Percentiles rank a stretch among this genome's conserved stretches.
Evolutionary conservation across 2,113 vertebrate genomes (phyloP).

Genomic region (Neodon shergylaensis): DNA sequence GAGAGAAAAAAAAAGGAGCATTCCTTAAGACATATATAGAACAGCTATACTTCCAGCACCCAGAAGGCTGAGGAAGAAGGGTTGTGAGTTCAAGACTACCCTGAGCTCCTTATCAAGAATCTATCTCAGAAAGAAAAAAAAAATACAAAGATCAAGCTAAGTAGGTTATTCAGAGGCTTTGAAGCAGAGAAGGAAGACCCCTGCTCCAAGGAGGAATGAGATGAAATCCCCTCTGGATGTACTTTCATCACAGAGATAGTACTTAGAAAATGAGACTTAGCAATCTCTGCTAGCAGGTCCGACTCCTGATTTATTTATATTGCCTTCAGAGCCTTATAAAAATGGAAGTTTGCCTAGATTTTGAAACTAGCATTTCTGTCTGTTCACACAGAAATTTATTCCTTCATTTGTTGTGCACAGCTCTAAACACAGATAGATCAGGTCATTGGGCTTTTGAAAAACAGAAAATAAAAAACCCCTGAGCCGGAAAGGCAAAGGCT

Average conservation of each 20-base stretch:
- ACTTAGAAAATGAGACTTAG: slow-evolving; percentile 27
- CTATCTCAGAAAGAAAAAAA: background rate
- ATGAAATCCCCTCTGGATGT: background rate
- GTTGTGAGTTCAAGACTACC: background rate
- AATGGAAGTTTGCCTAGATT: slow-evolving; percentile 61
- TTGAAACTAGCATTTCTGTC: slow-evolving; percentile 51
- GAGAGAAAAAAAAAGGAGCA: background rate
- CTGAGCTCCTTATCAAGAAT: background rate
- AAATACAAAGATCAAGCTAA: background rate
- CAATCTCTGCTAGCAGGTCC: background rate
- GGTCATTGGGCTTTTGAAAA: background rate
- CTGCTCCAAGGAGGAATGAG: background rate
- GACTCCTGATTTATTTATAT: slow-evolving; percentile 58
- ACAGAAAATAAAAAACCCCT: background rate
- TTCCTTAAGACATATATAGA: background rate
- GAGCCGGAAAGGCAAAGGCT: background rate
- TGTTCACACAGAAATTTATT: slow-evolving; percentile 43
- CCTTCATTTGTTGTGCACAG: slow-evolving; percentile 43
- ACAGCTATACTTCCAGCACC: background rate
- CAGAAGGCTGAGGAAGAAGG: background rate
- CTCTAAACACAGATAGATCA: slow-evolving; percentile 56
- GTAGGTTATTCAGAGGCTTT: background rate
- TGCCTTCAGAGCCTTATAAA: slow-evolving; percentile 54
- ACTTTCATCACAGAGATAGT: background rate
- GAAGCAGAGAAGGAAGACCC: background rate